phyloP scores from a whole-genome alignment of 2,888 invertebrate species.

The Heliconius cydno region DNA sequence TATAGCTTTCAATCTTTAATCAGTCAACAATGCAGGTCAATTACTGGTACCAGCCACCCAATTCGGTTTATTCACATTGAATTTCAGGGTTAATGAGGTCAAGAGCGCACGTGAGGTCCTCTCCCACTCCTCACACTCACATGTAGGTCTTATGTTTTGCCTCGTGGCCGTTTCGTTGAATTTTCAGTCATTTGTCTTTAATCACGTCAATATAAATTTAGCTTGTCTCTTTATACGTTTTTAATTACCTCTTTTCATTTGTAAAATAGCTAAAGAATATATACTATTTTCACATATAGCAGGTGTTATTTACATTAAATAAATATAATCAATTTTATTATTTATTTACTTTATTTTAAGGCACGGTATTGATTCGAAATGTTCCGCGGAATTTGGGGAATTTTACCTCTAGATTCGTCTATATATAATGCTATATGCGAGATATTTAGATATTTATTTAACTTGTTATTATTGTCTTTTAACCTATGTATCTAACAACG shows the following conservation, averaged over 20 bases:
- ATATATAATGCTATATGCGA: too few relatives aligned
- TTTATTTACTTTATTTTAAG: neutral
- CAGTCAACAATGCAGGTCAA: neutral
- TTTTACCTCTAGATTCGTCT: too few relatives aligned
- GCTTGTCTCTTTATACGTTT: neutral
- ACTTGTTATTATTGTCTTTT: too few relatives aligned
- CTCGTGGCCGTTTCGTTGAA: neutral
- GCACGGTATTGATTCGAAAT: too few relatives aligned
- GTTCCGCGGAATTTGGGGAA: too few relatives aligned
- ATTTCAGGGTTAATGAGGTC: constrained; percentile 21
- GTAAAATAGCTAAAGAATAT: neutral
- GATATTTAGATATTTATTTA: too few relatives aligned
- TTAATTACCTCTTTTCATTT: neutral
- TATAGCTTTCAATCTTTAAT: neutral
- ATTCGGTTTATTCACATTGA: neutral
- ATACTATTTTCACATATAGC: neutral
- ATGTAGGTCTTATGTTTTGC: constrained; percentile 7
- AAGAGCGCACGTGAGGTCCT: constrained; percentile 13
- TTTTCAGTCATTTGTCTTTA: neutral
- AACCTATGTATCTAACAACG: too few relatives aligned
- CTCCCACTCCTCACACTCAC: neutral
- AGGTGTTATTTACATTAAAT: neutral
- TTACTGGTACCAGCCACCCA: neutral
- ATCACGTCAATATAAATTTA: neutral
- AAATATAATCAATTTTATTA: neutral